Percentiles rank a stretch among this genome's conserved stretches.
Conservation (phyloP, 1,140 invertebrate species). For the Mylabris phalerata region DNA sequence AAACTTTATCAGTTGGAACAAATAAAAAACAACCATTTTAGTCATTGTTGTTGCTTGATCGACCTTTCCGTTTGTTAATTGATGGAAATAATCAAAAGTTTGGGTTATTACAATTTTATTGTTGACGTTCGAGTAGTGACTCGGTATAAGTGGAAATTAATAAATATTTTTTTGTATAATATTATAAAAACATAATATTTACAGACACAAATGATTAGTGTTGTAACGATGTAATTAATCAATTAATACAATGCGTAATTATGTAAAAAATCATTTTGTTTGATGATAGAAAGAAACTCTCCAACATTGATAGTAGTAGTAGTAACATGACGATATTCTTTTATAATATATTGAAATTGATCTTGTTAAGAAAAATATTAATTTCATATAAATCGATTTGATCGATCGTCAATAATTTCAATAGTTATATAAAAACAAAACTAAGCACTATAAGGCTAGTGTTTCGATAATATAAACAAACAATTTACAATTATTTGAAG, state of each 20-base stretch:
- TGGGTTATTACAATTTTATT: constrained; percentile 37
- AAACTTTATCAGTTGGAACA: background rate
- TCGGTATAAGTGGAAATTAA: constrained; percentile 36
- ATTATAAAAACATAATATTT: constrained; percentile 44
- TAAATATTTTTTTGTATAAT: constrained; percentile 37
- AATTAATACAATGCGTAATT: constrained; percentile 16
- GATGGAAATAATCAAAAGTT: constrained; percentile 1
- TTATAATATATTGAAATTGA: constrained; percentile 4
- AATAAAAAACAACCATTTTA: background rate
- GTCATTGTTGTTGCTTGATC: too few species aligned
- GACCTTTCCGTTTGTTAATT: too few species aligned
- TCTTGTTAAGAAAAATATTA: constrained; percentile 10
- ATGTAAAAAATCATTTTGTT: constrained; percentile 15
- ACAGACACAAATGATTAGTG: constrained; percentile 40
- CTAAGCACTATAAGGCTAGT: constrained; percentile 25
- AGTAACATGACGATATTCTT: too few species aligned
- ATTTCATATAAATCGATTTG: constrained; percentile 12
- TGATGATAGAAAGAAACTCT: constrained; percentile 1
- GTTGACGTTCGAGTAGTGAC: constrained; percentile 33
- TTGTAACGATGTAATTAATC: constrained; percentile 26
- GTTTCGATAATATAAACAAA: constrained; percentile 19
- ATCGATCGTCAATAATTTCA: constrained; percentile 16
- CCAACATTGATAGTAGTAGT: background rate
- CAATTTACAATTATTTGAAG: constrained; percentile 28
- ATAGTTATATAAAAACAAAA: constrained; percentile 13